Conservation (phyloP, 1,140 invertebrate genomes). For the Ooceraea biroi region DNA sequence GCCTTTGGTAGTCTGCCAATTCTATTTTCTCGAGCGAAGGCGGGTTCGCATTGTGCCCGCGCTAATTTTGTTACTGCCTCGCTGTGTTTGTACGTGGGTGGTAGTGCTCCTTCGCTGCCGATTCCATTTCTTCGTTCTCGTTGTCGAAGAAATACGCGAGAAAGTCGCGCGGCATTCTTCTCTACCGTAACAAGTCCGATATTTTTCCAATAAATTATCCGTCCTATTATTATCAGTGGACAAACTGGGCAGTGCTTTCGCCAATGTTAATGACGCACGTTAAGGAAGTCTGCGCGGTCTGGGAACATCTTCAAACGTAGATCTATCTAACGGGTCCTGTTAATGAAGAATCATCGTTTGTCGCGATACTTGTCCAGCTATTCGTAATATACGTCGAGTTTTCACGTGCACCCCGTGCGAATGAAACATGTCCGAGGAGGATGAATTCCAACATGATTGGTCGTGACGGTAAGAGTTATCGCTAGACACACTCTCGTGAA, state of each 20-base stretch:
- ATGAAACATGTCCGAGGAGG: too few species aligned
- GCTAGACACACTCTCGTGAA: slow-evolving; percentile 40
- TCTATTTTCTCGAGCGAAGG: slow-evolving; percentile 85
- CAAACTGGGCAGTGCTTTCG: background rate
- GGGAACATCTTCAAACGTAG: too few species aligned
- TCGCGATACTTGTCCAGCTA: too few species aligned
- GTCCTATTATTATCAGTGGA: background rate
- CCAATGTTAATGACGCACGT: background rate
- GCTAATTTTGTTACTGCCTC: slow-evolving; percentile 82
- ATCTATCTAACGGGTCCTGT: too few species aligned
- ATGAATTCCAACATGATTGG: slow-evolving; percentile 12
- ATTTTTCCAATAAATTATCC: slow-evolving; percentile 31
- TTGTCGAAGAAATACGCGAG: slow-evolving; percentile 23
- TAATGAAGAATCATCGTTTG: too few species aligned
- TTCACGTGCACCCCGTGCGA: too few species aligned
- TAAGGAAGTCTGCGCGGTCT: too few species aligned
- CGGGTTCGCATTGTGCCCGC: slow-evolving; percentile 82
- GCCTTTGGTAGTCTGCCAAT: slow-evolving; percentile 82
- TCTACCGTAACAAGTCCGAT: background rate
- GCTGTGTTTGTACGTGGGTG: slow-evolving; percentile 55
- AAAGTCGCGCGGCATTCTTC: slow-evolving; percentile 17
- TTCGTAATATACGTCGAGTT: too few species aligned
- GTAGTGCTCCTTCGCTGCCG: background rate
- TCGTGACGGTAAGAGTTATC: slow-evolving; percentile 15
- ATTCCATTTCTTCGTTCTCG: slow-evolving; percentile 25